A percentile compares a stretch with the other conserved stretches of the same genome.
Conservation (phyloP, 2,888 invertebrate genomes). For the Trissolcus brochymenae region DNA sequence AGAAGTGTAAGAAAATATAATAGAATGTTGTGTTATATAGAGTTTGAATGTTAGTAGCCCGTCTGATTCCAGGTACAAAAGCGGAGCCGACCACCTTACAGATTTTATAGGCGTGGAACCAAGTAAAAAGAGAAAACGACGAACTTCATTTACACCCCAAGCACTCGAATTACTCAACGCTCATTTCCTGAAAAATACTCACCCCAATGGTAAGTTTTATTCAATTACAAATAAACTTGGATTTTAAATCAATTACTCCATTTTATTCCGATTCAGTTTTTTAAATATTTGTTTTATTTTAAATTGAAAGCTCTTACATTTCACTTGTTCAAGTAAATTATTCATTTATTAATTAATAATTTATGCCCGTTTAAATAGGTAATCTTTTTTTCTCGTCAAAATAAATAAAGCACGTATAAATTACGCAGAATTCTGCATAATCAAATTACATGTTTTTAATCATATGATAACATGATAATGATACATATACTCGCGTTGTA, state of each 20-base stretch:
- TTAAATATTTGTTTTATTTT: not conserved
- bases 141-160: slow-evolving; percentile 98
- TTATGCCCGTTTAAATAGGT: too few species aligned
- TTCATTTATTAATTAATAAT: too few species aligned
- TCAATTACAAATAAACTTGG: slow-evolving; percentile 6
- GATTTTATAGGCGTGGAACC: slow-evolving; percentile 98
- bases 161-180: slow-evolving; percentile 95
- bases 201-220: slow-evolving; percentile 90
- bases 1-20: too few species aligned
- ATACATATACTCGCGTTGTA: slow-evolving; percentile 21
- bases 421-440: slow-evolving; percentile 10
- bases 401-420: not conserved
- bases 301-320: too few species aligned
- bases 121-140: slow-evolving; percentile 95
- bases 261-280: too few species aligned
- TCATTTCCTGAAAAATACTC: slow-evolving; percentile 97
- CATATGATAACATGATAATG: slow-evolving; percentile 27
- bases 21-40: slow-evolving; percentile 32
- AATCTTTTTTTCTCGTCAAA: too few species aligned
- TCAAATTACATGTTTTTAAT: slow-evolving; percentile 34
- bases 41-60: slow-evolving; percentile 73
- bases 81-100: slow-evolving; percentile 94
- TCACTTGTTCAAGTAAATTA: too few species aligned
- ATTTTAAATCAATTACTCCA: too few species aligned
- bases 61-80: slow-evolving; percentile 86